Conservation (phyloP, 2,888 invertebrate genomes). For the Aleiodes leptofemur region DNA sequence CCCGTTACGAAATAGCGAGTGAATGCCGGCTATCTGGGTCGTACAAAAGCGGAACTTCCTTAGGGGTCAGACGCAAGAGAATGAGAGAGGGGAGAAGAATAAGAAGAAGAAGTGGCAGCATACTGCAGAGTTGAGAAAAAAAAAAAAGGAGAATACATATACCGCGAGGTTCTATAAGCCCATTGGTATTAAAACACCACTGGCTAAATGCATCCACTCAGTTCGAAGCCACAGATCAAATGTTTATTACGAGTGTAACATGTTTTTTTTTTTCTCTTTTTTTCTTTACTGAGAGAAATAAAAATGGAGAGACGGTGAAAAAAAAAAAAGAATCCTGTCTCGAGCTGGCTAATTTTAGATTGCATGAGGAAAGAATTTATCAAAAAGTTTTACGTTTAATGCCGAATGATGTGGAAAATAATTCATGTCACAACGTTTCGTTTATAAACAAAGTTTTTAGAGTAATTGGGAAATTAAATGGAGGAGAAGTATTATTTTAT, state of each 20-base stretch:
- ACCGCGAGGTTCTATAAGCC: constrained; percentile 18
- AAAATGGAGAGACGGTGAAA: neutral
- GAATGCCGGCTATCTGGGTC: constrained; percentile 73
- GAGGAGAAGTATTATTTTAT: neutral
- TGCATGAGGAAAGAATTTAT: too few relatives aligned
- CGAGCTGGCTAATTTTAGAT: too few relatives aligned
- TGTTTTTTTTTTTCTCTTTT: too few relatives aligned
- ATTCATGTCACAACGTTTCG: neutral
- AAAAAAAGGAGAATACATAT: neutral
- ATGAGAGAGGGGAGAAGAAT: constrained; percentile 26
- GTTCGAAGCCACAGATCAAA: too few relatives aligned
- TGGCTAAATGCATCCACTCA: neutral
- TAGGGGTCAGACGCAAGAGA: constrained; percentile 53
- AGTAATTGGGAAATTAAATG: neutral
- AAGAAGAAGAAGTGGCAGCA: neutral
- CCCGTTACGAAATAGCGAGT: constrained; percentile 75
- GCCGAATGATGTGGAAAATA: too few relatives aligned
- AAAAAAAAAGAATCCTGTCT: neutral
- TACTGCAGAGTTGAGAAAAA: neutral
- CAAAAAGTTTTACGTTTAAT: too few relatives aligned
- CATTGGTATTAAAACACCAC: constrained; percentile 7
- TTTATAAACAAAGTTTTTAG: neutral
- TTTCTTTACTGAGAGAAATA: neutral
- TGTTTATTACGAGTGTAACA: neutral
- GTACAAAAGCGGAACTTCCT: constrained; percentile 74